Conservation (phyloP, 37 sponge, comb jelly and placozoan genomes). For the Aphrocallistes beatrix region DNA sequence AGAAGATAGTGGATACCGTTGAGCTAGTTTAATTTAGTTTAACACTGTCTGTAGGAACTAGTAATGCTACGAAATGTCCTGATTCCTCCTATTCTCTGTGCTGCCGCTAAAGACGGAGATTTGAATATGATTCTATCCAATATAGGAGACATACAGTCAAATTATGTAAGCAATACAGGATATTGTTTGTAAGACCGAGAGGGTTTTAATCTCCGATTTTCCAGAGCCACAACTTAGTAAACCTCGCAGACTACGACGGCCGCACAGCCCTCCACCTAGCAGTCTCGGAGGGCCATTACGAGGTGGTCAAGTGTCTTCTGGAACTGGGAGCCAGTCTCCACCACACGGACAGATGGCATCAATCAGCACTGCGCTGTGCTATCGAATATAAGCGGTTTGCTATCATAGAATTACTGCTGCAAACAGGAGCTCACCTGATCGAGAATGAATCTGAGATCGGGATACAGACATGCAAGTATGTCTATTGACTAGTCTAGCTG, state of each 20-base stretch:
- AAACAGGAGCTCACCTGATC: conserved; percentile 47
- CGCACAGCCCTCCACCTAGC: conserved; percentile 83
- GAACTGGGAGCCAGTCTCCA: conserved; percentile 70
- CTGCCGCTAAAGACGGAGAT: conserved; percentile 66
- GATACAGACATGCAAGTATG: conserved; percentile 23
- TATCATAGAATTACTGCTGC: conserved; percentile 34
- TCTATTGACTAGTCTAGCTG: not conserved
- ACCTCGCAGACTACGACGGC: conserved; percentile 56
- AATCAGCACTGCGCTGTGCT: conserved; percentile 67
- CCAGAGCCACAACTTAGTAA: conserved; percentile 26
- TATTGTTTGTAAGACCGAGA: not conserved
- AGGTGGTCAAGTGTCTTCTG: conserved; percentile 55
- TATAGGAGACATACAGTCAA: not conserved
- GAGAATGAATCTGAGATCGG: conserved; percentile 9
- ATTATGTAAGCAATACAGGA: not conserved
- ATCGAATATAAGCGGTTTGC: conserved; percentile 32
- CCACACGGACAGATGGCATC: conserved; percentile 44
- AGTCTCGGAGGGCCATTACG: conserved; percentile 49
- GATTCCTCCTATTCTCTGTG: conserved; percentile 69
- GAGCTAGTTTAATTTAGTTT: not conserved
- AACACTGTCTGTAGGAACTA: conserved; percentile 36
- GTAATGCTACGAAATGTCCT: conserved; percentile 35
- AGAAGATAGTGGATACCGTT: not conserved
- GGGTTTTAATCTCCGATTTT: not conserved
- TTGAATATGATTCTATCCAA: not conserved